Evolutionary conservation across 2,888 invertebrate genomes (phyloP), one percentile per base, ranked within the genome.

Genomic region (Nycteola revayana): DNA sequence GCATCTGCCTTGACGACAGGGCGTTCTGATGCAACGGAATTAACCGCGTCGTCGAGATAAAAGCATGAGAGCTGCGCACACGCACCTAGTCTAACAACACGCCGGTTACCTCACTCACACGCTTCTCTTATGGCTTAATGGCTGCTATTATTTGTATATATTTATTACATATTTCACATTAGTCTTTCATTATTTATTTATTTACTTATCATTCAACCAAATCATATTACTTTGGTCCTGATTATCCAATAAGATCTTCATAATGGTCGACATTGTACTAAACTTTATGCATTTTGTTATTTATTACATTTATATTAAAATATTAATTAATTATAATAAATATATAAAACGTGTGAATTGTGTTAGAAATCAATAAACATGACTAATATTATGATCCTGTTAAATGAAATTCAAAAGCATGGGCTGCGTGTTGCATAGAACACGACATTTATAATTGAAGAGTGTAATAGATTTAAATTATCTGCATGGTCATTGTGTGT

Each of bases 91-190:
- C 66, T 66, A 67, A 68, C 66, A 60, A 62, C 66, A 59, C 64
- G 60, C 54, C 57, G 48, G 52, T 54, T 55, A 56, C 64, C 63
- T 63, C 65, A 60, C 48, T 41, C 57, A 61, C 68, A 67, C 64
- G 71, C 71, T 71, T 70, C 59, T 67, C 64, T 64, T 69, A 63
- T 72, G 59, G 82, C 83, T 84, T 82, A 47, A 62, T 63, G 61
- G 55, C 65, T 72, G 49, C 55, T 50, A 52, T 63, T 57, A 58
- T 50, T 55, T 75, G 67, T 80, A 73, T 77, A 71, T 72, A 66
- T 73, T 56, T 14, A 14, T 14, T 14, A 14, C 5, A 3, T 14
- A 3, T 3, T 14, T 14, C 14, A 14, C 5, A 14, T 14, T 14
- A 14, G 14, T 14, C 5, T 14, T 14, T 14, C 5, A 49, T 36